These are phyloP conservation scores for Pantherophis vulpinus DNA, from an alignment of 2,797 vertebrate species.

Conservation along the genomic window DNA sequence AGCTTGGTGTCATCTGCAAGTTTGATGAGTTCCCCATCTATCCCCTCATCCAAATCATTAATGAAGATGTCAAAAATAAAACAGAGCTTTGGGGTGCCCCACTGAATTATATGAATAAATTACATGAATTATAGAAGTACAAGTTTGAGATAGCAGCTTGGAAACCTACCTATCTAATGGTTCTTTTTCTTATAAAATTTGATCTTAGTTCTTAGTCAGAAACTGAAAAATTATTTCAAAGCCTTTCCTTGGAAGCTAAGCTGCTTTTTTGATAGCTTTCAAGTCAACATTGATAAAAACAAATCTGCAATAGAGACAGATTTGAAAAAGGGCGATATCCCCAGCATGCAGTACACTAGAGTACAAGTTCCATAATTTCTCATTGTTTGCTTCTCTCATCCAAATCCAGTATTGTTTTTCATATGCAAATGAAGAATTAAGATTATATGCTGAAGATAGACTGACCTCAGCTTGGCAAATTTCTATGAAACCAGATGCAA, in stretches of 20 bases:
- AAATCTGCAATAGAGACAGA: neutral
- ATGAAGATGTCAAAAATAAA: no score
- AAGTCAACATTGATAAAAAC: neutral
- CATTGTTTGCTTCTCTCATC: neutral
- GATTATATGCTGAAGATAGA: neutral
- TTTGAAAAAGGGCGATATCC: neutral
- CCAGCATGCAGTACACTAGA: neutral
- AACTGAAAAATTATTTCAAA: neutral
- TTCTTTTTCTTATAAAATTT: neutral
- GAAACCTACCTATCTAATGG: neutral
- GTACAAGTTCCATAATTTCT: neutral
- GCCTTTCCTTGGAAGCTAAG: neutral
- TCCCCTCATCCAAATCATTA: no score
- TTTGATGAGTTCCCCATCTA: no score
- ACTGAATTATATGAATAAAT: no score
- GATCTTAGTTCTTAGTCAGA: neutral
- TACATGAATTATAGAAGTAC: neutral
- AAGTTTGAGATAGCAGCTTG: neutral
- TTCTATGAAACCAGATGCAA: neutral
- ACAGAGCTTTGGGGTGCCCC: no score
- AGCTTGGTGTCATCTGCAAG: no score
- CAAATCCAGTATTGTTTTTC: neutral
- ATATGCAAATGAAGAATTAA: neutral
- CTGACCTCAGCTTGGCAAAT: neutral
- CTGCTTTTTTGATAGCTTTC: neutral